Percentiles rank a stretch among this genome's conserved stretches.
These are phyloP conservation scores for Geophilus truncorum DNA, from an alignment of 2,888 invertebrate species.

Conservation along the genomic window DNA sequence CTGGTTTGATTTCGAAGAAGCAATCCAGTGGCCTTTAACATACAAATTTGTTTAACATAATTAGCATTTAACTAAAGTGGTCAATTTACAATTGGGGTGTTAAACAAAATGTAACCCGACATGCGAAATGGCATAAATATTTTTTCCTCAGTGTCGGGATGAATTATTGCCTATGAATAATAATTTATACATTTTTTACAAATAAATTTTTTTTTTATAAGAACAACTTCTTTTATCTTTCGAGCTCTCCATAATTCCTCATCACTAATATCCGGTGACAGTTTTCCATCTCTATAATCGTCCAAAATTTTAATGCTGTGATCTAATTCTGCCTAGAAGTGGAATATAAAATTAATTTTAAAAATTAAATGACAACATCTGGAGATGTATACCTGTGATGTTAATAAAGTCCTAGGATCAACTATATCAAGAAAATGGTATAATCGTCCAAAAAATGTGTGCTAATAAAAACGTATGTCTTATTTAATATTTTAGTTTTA, in stretches of 20 bases:
- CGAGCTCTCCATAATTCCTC: constrained; percentile 52
- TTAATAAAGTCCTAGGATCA: constrained; percentile 34
- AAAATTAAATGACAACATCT: not conserved
- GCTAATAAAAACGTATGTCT: not conserved
- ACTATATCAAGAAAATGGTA: constrained; percentile 36
- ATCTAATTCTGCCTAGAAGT: constrained; percentile 45
- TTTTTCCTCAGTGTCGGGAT: too few species aligned
- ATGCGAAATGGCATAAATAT: too few species aligned
- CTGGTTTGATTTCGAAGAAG: too few species aligned
- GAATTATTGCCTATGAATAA: too few species aligned
- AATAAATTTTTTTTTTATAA: too few species aligned
- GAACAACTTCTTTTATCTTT: constrained; percentile 52
- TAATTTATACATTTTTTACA: too few species aligned
- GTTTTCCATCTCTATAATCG: constrained; percentile 44
- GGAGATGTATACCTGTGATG: constrained; percentile 28
- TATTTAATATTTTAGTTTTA: not conserved
- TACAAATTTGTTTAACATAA: too few species aligned
- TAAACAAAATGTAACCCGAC: too few species aligned
- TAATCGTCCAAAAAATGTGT: constrained; percentile 35
- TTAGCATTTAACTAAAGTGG: too few species aligned
- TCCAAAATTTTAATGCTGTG: constrained; percentile 48
- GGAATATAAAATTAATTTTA: not conserved
- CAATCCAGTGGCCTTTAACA: too few species aligned
- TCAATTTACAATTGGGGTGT: too few species aligned
- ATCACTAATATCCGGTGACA: constrained; percentile 44